A percentile compares a stretch with the other conserved stretches of the same genome.
Evolutionary conservation across 2,113 vertebrate species (phyloP).

Genomic region (Amphiprion ocellaris): DNA sequence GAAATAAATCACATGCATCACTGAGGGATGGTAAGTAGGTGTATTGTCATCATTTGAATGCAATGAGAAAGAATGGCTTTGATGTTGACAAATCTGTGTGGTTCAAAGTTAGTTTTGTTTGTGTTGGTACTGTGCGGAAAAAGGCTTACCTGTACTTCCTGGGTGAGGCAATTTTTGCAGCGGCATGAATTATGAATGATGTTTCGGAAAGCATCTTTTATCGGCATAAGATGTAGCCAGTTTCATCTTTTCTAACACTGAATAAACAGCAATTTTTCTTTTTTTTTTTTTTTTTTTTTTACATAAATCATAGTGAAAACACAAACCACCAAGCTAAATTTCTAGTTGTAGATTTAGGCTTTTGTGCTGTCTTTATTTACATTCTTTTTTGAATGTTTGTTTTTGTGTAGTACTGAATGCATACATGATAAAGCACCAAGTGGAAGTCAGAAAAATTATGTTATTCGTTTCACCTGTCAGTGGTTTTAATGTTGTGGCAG

Average conservation of each 20-base stretch:
- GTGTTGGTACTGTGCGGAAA: background rate
- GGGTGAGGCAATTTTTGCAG: background rate
- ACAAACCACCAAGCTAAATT: background rate
- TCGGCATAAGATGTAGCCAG: background rate
- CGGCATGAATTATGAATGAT: constrained; percentile 33
- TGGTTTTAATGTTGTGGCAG: too few species aligned
- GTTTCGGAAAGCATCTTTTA: constrained; percentile 16
- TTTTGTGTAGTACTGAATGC: background rate
- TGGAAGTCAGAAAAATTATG: background rate
- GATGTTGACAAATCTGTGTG: constrained; percentile 53
- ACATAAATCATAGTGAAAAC: background rate
- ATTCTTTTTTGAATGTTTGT: background rate
- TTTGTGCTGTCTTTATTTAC: background rate
- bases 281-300: background rate
- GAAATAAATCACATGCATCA: constrained; percentile 63
- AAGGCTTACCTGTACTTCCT: constrained; percentile 22
- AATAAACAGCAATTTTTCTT: constrained; percentile 19
- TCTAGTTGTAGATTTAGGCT: background rate
- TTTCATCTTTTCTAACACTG: background rate
- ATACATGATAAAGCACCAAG: background rate
- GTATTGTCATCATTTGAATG: constrained; percentile 63
- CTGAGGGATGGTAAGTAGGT: constrained; percentile 50
- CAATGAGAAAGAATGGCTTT: constrained; percentile 50
- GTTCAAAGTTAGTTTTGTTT: constrained; percentile 50
- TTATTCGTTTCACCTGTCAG: too few species aligned